Base-by-base conservation (phyloP, 2,797 vertebrate genomes). In the Poeciliopsis paucimaculata region DNA sequence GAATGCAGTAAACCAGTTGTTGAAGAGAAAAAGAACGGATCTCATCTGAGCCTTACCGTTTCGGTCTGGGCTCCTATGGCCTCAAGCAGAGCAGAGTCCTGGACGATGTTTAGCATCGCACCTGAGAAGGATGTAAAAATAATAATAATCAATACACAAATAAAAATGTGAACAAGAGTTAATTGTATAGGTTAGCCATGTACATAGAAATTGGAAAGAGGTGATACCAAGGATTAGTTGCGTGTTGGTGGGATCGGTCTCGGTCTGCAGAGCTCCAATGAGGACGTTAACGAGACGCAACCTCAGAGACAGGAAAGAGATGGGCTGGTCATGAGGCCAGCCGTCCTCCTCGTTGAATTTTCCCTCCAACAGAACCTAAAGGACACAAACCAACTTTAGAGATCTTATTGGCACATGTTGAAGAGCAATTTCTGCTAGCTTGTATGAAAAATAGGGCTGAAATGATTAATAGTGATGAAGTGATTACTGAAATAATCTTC, bases 21-120 rank as follows among this genome's bases (percentile, higher is more conserved):
- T 77, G 26, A 62, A 43, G 3, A 77, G 2, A 66, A 62, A 79
- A 39, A 39, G 4, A 11, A 20, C 0, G 10, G 34, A 3, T 16
- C 9, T 4, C 20, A 41, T 41, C 49, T 4, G 47, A 82, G 73
- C 20, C 96, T 96, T 96, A 98, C 98, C 0, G 92, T 97, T 94
- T 99, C 98, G 77, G 97, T 97, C 89, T 98, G 98, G 87, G 96
- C 95, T 77, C 97, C 97, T 83, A 97, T 98, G 81, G 97, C 97
- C 95, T 99, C 98, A 78, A 99, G 90, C 86, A 99, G 95, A 9
- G 98, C 98, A 8, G 97, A 99, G 92, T 99, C 98, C 91, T 99
- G 98, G 89, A 99, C 98, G 84, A 99, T 98, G 92, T 98, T 98
- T 87, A 99, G 93, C 98, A 99, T 99, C 74, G 97, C 97, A 91